phyloP scores from a whole-genome alignment of 2,797 vertebrate genomes.

The Microcaecilia unicolor region DNA sequence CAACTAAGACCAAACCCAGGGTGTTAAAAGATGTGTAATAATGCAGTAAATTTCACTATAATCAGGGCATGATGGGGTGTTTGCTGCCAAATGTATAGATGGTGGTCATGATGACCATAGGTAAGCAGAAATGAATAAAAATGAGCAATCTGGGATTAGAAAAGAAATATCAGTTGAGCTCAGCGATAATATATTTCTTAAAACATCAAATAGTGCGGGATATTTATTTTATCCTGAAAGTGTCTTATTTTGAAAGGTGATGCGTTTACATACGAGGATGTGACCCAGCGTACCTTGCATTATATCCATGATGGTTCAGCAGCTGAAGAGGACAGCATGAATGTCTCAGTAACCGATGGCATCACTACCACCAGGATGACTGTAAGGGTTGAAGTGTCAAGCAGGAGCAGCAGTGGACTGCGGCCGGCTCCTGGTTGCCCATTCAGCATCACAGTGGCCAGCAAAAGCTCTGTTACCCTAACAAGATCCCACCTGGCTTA shows the following conservation, averaged over 20 bases:
- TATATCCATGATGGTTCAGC: conserved; percentile 76
- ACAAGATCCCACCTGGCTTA: conserved; percentile 75
- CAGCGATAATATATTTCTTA: too few species aligned
- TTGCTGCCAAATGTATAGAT: too few species aligned
- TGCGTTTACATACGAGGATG: conserved; percentile 76
- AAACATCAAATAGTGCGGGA: too few species aligned
- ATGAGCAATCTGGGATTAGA: too few species aligned
- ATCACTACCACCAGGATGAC: conserved; percentile 55
- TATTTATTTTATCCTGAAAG: background rate
- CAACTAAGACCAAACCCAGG: too few species aligned
- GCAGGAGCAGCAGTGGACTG: conserved; percentile 42
- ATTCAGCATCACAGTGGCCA: conserved; percentile 64
- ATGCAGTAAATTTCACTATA: too few species aligned
- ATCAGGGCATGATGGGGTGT: too few species aligned
- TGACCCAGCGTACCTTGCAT: conserved; percentile 67
- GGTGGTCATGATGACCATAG: too few species aligned
- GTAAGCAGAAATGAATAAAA: too few species aligned
- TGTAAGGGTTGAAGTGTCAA: conserved; percentile 68
- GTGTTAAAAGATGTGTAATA: too few species aligned
- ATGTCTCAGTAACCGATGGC: conserved; percentile 80
- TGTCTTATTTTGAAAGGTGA: conserved; percentile 60
- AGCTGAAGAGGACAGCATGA: conserved; percentile 67
- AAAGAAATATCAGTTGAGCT: too few species aligned
- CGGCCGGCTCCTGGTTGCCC: conserved; percentile 54
- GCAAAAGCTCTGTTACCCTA: conserved; percentile 69